Evolutionary conservation across 1,140 invertebrate genomes (phyloP).

Genomic region (Lethocerus indicus): DNA sequence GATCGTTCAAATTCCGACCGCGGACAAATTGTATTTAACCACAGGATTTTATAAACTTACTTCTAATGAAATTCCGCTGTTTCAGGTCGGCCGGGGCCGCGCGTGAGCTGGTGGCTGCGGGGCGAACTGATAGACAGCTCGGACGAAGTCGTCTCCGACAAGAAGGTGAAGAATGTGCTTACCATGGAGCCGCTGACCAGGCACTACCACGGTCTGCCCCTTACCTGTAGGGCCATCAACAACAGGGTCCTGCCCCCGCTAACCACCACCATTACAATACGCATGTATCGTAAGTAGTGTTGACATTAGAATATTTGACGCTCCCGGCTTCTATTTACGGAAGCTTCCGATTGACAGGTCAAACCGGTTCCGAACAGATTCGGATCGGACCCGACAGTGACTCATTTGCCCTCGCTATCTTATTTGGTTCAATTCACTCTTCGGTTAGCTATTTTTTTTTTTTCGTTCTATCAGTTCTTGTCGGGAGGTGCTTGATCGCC

Average conservation of each 20-base stretch:
- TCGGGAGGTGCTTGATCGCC: no score
- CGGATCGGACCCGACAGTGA: no score
- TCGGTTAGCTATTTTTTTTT: no score
- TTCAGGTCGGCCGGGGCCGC: conserved; percentile 52
- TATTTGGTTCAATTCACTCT: no score
- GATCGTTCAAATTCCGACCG: no score
- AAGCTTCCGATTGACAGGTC: no score
- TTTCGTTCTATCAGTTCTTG: no score
- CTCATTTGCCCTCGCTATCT: no score
- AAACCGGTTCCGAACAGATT: no score
- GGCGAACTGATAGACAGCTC: conserved; percentile 49
- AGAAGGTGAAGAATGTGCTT: conserved; percentile 46
- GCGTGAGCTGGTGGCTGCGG: conserved; percentile 64
- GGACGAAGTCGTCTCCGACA: conserved; percentile 38
- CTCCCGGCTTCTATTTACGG: no score
- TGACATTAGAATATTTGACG: neutral
- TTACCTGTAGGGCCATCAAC: conserved; percentile 59
- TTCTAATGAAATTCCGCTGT: neutral
- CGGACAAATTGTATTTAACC: no score
- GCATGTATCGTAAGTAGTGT: conserved; percentile 59
- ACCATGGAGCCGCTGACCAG: conserved; percentile 43
- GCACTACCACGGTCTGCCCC: conserved; percentile 43
- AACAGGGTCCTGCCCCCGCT: conserved; percentile 58
- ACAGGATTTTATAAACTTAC: no score
- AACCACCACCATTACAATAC: conserved; percentile 50